phyloP scores from a whole-genome alignment of 2,888 invertebrate species.

The Netelia melanura region DNA sequence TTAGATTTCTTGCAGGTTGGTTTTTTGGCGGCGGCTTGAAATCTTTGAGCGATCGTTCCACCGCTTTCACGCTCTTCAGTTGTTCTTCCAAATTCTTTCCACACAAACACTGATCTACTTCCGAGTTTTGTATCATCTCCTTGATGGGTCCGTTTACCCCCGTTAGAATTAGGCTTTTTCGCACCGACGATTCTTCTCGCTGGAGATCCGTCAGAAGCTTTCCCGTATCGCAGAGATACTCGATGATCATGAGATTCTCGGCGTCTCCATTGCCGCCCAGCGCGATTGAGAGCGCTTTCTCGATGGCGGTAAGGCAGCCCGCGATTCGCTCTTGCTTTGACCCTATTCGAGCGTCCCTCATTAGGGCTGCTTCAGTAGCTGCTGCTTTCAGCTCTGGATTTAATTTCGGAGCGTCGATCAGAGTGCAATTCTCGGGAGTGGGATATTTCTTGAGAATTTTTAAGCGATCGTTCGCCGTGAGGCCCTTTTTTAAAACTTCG shows the following conservation, averaged over 20 bases:
- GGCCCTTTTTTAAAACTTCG: slow-evolving; percentile 36
- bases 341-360: slow-evolving; percentile 34
- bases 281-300: slow-evolving; percentile 36
- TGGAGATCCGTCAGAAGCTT: too few relatives aligned
- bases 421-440: slow-evolving; percentile 45
- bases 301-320: slow-evolving; percentile 32
- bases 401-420: slow-evolving; percentile 43
- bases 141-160: slow-evolving; percentile 11
- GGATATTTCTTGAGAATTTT: slow-evolving; percentile 48
- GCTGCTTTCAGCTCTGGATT: slow-evolving; percentile 41
- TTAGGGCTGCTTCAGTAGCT: slow-evolving; percentile 43
- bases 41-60: too few relatives aligned
- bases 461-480: slow-evolving; percentile 34
- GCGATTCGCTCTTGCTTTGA: slow-evolving; percentile 44
- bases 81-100: too few relatives aligned
- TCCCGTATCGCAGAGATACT: too few relatives aligned
- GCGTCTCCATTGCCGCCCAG: too few relatives aligned
- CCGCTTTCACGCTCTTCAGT: too few relatives aligned
- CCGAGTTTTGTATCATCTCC: too few relatives aligned
- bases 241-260: too few relatives aligned
- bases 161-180: slow-evolving; percentile 27
- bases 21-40: too few relatives aligned
- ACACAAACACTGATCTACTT: too few relatives aligned
- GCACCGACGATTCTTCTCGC: too few relatives aligned
- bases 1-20: too few relatives aligned